These are phyloP conservation scores for Dromococcyx pavoninus DNA, from an alignment of 2,797 vertebrate genomes.

Conservation along the genomic window DNA sequence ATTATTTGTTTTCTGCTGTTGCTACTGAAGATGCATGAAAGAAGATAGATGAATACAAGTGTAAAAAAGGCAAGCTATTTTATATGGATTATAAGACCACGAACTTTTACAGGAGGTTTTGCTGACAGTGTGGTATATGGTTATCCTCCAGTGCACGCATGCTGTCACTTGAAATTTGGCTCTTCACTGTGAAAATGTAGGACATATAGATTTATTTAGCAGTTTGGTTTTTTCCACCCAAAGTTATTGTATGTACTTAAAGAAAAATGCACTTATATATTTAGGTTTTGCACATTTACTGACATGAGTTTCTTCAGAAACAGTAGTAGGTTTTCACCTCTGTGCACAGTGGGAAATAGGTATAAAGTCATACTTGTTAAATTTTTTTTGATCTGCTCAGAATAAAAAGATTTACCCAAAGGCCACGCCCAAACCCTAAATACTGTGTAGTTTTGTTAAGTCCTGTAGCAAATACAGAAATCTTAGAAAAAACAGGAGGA, in stretches of 20 bases:
- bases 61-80: neutral
- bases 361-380: neutral
- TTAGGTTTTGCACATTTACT: neutral
- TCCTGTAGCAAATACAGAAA: neutral
- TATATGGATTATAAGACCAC: neutral
- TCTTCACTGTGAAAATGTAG: neutral
- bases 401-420: neutral
- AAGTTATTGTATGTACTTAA: neutral
- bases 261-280: fast-evolving
- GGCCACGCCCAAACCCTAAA: neutral
- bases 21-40: neutral
- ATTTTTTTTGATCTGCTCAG: neutral
- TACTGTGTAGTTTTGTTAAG: neutral
- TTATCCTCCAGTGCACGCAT: neutral
- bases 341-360: neutral
- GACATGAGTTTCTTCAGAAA: neutral
- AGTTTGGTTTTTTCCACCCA: neutral
- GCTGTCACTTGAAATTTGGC: neutral
- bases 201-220: neutral
- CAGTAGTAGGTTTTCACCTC: neutral
- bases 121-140: neutral
- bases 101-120: neutral
- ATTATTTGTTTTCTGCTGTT: neutral
- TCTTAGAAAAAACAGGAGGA: neutral
- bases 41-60: neutral